phyloP scores from a whole-genome alignment of 2,797 vertebrate species.

The Ctenosaura bakeri region DNA sequence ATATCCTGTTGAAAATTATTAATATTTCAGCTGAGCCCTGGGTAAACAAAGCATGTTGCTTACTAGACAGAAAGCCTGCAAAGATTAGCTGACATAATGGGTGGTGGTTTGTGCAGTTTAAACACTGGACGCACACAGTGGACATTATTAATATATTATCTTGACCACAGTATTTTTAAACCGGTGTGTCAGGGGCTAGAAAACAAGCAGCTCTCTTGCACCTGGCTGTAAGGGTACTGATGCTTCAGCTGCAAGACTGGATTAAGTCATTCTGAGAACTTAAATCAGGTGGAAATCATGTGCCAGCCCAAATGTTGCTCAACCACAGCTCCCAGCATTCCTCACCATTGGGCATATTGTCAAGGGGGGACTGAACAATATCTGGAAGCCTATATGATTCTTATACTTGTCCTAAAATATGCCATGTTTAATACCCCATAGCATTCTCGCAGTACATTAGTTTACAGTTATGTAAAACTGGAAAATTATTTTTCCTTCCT shows the following conservation, averaged over 20 bases:
- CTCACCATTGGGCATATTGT: too few relatives aligned
- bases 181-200: background rate
- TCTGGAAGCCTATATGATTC: too few relatives aligned
- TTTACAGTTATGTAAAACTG: too few relatives aligned
- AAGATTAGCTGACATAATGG: conserved; percentile 57
- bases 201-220: background rate
- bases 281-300: too few relatives aligned
- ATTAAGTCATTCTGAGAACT: too few relatives aligned
- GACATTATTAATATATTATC: conserved; percentile 7
- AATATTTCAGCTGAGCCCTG: conserved; percentile 58
- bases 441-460: too few relatives aligned
- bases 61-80: conserved; percentile 61
- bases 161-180: background rate
- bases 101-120: fast-evolving
- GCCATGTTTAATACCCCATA: too few relatives aligned
- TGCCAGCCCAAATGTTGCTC: too few relatives aligned
- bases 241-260: background rate
- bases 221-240: background rate
- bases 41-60: conserved; percentile 61
- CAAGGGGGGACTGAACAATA: too few relatives aligned
- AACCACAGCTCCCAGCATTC: too few relatives aligned
- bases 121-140: background rate
- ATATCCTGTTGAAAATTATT: conserved; percentile 74
- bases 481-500: too few relatives aligned
- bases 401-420: too few relatives aligned